Conservation (phyloP, 2,888 invertebrate genomes). For the Nysson spinosus region DNA sequence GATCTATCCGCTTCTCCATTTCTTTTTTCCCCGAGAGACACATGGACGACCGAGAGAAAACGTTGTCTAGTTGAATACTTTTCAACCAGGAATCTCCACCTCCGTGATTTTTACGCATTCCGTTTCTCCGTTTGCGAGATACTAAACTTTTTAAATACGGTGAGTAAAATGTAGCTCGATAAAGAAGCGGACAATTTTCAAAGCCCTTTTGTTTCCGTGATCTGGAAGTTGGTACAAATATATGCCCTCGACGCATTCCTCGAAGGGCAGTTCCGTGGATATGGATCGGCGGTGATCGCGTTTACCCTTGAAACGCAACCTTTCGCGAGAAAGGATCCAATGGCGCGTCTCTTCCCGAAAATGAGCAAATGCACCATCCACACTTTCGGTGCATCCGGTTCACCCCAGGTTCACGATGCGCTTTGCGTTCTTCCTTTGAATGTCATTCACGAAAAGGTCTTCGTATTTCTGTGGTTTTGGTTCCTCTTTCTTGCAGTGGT, state of each 20-base stretch:
- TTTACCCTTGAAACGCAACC: conserved; percentile 77
- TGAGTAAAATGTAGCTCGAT: conserved; percentile 76
- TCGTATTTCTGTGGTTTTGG: conserved; percentile 87
- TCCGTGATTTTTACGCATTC: conserved; percentile 83
- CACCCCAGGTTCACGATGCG: conserved; percentile 80
- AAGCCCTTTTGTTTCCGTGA: conserved; percentile 23
- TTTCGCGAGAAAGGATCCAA: conserved; percentile 81
- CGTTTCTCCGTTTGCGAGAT: conserved; percentile 86
- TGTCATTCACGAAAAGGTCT: conserved; percentile 89
- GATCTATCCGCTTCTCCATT: conserved; percentile 81
- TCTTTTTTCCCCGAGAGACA: conserved; percentile 79
- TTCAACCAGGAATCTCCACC: conserved; percentile 79
- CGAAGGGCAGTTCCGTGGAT: conserved; percentile 81
- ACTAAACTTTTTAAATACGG: conserved; percentile 86
- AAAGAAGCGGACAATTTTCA: neutral
- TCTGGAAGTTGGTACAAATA: conserved; percentile 82
- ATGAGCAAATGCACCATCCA: conserved; percentile 83
- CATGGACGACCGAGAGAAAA: conserved; percentile 80
- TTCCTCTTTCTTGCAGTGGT: conserved; percentile 82
- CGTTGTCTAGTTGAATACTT: conserved; percentile 81
- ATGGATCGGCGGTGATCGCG: conserved; percentile 80
- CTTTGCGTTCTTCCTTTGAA: conserved; percentile 88
- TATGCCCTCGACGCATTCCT: conserved; percentile 83
- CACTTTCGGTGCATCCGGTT: conserved; percentile 81
- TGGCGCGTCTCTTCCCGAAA: conserved; percentile 85